phyloP scores from a whole-genome alignment of 2,797 vertebrate species.

The Arrhamphus sclerolepis region DNA sequence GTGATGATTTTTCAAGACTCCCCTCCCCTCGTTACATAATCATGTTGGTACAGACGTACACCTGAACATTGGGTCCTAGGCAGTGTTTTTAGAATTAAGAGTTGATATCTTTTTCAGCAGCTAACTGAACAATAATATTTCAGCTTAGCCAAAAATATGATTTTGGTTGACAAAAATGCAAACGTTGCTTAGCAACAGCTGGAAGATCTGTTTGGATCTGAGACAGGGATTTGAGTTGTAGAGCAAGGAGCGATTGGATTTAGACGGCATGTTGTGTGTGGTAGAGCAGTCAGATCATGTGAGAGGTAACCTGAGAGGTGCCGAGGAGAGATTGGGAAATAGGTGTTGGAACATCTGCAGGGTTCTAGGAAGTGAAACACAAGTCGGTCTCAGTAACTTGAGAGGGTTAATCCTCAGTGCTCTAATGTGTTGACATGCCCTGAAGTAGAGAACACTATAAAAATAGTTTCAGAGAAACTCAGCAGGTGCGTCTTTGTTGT shows the following conservation, averaged over 20 bases:
- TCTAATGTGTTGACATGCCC: slow-evolving; percentile 30
- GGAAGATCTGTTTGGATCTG: slow-evolving; percentile 10
- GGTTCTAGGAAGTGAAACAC: slow-evolving; percentile 50
- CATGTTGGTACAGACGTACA: too few species aligned
- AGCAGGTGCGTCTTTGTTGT: too few species aligned
- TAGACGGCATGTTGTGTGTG: neutral
- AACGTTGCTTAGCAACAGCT: slow-evolving; percentile 34
- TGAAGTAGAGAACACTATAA: too few species aligned
- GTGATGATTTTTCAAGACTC: too few species aligned
- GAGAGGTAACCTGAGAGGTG: slow-evolving; percentile 26
- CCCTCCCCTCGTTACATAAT: too few species aligned
- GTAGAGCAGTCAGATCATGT: slow-evolving; percentile 4
- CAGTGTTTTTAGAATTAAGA: too few species aligned
- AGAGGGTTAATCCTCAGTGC: neutral
- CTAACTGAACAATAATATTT: too few species aligned
- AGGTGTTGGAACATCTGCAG: neutral
- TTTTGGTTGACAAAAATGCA: slow-evolving; percentile 11
- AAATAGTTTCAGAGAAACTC: too few species aligned
- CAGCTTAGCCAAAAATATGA: neutral
- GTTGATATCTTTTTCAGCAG: too few species aligned
- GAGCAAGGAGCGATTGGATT: neutral
- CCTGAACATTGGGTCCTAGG: too few species aligned
- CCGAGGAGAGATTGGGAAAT: slow-evolving; percentile 37
- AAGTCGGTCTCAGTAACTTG: slow-evolving; percentile 19
- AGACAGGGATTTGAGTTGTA: neutral